A percentile compares a stretch with the other conserved stretches of the same genome.
Evolutionary conservation across 2,113 vertebrate genomes (phyloP).

Genomic region (Stegostoma tigrinum): DNA sequence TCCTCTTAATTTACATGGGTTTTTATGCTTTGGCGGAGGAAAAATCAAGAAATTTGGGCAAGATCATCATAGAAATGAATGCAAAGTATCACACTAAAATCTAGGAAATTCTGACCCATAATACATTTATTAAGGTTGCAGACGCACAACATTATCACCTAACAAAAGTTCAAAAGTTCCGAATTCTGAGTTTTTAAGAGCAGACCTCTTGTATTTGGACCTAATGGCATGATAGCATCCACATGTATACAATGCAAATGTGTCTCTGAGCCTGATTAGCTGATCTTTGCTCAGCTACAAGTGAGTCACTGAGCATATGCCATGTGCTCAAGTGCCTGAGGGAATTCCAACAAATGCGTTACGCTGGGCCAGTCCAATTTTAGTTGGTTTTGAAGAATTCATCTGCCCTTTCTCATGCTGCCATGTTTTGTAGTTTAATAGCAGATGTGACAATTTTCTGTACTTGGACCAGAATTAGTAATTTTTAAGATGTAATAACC

Average conservation of each 20-base stretch:
- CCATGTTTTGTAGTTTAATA: neutral
- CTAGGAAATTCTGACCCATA: neutral
- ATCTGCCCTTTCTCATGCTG: neutral
- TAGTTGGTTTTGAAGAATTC: neutral
- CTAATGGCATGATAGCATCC: neutral
- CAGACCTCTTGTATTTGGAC: neutral
- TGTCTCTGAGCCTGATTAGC: neutral
- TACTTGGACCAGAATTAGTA: neutral
- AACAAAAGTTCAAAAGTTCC: neutral
- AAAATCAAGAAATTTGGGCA: neutral
- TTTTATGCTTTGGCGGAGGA: neutral
- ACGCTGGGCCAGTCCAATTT: neutral
- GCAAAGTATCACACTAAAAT: neutral
- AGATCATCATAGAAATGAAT: no score
- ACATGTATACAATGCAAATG: neutral
- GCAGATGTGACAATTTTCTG: neutral
- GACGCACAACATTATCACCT: neutral
- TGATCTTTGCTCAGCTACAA: neutral
- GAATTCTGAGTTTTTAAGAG: neutral
- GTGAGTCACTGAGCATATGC: neutral
- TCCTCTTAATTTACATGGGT: neutral
- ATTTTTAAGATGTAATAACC: neutral
- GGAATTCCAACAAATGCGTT: neutral
- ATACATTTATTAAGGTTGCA: neutral
- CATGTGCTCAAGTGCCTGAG: neutral